These are phyloP conservation scores for Perognathus longimembris DNA, from an alignment of 2,113 vertebrate species.

Conservation along the genomic window DNA sequence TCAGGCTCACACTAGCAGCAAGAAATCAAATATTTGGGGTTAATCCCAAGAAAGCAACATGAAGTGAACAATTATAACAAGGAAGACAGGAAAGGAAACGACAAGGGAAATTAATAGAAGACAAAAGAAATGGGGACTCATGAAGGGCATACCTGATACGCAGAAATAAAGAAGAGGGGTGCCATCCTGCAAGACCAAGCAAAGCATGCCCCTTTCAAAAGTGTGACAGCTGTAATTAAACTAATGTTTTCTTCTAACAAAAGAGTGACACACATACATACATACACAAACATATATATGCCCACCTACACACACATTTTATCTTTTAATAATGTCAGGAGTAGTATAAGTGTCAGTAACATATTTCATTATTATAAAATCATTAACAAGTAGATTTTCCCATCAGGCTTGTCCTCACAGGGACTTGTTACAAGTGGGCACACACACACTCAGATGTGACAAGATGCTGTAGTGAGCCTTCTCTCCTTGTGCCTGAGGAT, in stretches of 20 bases:
- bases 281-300: background rate
- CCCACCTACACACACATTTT: background rate
- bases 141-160: background rate
- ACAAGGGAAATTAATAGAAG: background rate
- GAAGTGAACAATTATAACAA: background rate
- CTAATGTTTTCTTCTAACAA: background rate
- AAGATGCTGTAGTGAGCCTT: background rate
- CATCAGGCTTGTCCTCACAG: background rate
- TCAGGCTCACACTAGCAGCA: background rate
- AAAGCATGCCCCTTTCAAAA: background rate
- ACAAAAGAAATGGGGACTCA: fast-evolving
- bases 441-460: background rate
- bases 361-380: background rate
- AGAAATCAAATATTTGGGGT: background rate
- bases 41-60: background rate
- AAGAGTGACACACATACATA: background rate
- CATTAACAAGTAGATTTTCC: background rate
- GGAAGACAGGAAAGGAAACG: background rate
- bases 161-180: background rate
- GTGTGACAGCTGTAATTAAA: no score
- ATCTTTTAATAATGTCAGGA: background rate
- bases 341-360: background rate
- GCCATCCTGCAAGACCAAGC: background rate
- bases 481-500: background rate
- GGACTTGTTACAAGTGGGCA: background rate